These are phyloP conservation scores for Halichoeres trimaculatus DNA, from an alignment of 2,113 vertebrate genomes.

Conservation along the genomic window DNA sequence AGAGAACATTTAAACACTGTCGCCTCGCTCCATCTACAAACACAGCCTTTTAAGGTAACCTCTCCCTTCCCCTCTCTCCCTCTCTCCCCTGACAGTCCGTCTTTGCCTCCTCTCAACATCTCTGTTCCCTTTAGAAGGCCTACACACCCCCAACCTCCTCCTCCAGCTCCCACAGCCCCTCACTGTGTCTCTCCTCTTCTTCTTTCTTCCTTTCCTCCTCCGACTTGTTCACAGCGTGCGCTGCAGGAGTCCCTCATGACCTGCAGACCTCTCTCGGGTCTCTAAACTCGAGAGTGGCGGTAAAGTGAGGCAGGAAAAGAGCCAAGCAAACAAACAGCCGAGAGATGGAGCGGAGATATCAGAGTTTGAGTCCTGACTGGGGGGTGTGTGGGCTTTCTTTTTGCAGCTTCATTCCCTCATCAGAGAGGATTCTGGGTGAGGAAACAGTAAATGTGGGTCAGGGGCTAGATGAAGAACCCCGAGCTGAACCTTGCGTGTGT, in stretches of 20 bases:
- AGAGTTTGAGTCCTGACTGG: neutral
- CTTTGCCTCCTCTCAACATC: constrained; percentile 31
- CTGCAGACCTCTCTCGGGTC: constrained; percentile 33
- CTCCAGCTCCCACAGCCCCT: constrained; percentile 4
- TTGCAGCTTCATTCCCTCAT: neutral
- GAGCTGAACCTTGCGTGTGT: constrained; percentile 10
- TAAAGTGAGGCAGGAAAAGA: constrained; percentile 12
- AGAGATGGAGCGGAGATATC: constrained; percentile 20
- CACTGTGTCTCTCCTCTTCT: constrained; percentile 10
- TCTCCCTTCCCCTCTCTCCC: constrained; percentile 53
- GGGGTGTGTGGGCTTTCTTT: no score
- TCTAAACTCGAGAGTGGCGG: constrained; percentile 22
- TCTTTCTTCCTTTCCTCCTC: constrained; percentile 20
- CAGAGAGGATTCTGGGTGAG: neutral
- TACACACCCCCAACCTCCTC: neutral
- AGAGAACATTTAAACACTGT: constrained; percentile 63
- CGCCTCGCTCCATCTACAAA: constrained; percentile 73
- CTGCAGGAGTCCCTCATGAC: constrained; percentile 45
- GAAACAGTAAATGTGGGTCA: constrained; percentile 16
- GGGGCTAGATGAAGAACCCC: neutral
- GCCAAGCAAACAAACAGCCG: constrained; percentile 51
- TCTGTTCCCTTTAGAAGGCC: constrained; percentile 15
- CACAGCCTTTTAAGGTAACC: constrained; percentile 84
- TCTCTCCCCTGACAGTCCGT: constrained; percentile 33
- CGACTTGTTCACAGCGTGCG: constrained; percentile 20